These are phyloP conservation scores for Callipepla californica DNA, from an alignment of 2,113 vertebrate genomes.

Conservation along the genomic window DNA sequence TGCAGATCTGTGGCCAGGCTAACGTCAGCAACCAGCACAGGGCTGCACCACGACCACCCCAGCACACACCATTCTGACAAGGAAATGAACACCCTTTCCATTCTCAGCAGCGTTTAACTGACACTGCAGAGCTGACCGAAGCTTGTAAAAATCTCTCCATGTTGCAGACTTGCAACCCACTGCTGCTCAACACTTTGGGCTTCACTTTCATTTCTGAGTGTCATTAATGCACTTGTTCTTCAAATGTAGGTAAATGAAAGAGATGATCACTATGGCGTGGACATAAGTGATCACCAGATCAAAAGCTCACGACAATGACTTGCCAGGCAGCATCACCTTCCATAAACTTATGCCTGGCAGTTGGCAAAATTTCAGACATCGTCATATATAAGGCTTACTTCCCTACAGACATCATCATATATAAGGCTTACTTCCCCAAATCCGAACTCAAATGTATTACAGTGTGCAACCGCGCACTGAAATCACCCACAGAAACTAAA, in stretches of 20 bases:
- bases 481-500: constrained; percentile 21
- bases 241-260: not conserved
- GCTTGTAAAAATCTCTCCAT: not conserved
- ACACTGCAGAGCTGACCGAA: not conserved
- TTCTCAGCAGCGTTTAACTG: not conserved
- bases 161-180: not conserved
- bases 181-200: not conserved
- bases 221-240: not conserved
- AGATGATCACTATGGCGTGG: not conserved
- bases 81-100: not conserved
- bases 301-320: not conserved
- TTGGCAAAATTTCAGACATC: not conserved
- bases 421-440: not conserved
- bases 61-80: not conserved
- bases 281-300: not conserved
- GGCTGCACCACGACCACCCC: rapidly evolving
- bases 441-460: not conserved
- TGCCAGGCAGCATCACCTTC: not conserved
- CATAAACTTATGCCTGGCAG: not conserved
- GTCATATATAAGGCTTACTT: not conserved
- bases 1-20: constrained; percentile 43
- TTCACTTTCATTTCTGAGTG: not conserved
- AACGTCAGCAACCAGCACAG: not conserved
- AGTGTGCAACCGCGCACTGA: not conserved
- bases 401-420: not conserved